Evolutionary conservation across 2,888 invertebrate species (phyloP).

Genomic region (Macrophya alboannulata): DNA sequence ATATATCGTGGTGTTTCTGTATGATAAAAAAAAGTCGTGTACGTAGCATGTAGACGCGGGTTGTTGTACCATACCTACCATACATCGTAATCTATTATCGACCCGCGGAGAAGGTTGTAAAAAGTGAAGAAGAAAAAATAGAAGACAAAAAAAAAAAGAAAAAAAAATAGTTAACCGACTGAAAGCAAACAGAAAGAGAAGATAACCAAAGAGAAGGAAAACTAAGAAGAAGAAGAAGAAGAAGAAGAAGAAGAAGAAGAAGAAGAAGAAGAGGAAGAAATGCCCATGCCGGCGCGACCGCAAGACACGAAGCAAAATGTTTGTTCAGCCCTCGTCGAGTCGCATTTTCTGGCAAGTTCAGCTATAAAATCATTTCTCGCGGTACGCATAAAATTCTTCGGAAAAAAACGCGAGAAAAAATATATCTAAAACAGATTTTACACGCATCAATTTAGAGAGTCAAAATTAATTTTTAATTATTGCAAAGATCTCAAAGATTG

Average conservation of each 20-base stretch:
- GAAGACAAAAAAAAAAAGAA: slow-evolving; percentile 25
- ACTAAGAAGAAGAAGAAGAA: neutral
- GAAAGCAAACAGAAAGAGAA: slow-evolving; percentile 22
- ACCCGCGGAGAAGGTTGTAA: neutral
- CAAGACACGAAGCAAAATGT: slow-evolving; percentile 40
- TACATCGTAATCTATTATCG: slow-evolving; percentile 40
- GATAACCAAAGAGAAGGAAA: neutral
- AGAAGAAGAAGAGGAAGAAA: neutral
- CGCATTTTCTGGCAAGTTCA: slow-evolving; percentile 24
- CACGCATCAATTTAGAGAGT: neutral
- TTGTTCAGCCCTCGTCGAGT: slow-evolving; percentile 51
- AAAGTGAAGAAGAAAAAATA: slow-evolving; percentile 15
- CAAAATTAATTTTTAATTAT: neutral
- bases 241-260: slow-evolving; percentile 9
- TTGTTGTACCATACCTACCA: neutral
- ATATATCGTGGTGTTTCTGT: neutral
- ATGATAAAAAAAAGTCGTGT: slow-evolving; percentile 23
- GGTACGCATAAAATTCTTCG: slow-evolving; percentile 1
- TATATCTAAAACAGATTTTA: neutral
- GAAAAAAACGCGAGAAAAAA: neutral
- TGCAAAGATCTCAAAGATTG: neutral
- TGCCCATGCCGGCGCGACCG: neutral
- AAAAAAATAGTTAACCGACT: slow-evolving; percentile 21
- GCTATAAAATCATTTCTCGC: slow-evolving; percentile 7
- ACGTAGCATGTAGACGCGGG: neutral